Evolutionary conservation across 2,888 invertebrate species (phyloP), one percentile per base, ranked within the genome.

Genomic region (Ecdyonurus torrentis): DNA sequence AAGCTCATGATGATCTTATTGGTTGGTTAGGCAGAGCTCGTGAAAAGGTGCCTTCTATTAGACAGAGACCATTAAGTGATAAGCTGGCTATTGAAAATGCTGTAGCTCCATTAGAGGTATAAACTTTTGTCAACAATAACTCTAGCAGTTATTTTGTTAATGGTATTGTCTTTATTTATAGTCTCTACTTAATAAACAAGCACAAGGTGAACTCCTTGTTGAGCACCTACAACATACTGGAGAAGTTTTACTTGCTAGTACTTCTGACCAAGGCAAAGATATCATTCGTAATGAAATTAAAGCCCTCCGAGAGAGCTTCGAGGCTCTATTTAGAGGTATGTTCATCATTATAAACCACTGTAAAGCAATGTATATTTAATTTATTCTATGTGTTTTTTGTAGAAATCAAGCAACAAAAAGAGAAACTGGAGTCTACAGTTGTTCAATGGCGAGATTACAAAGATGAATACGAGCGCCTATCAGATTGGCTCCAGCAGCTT

Each of bases 401-500:
- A 75, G 92, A 93, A 71, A 86, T 94, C 50, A 84, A 86, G 70
- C 83, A 88, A 69, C 91, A 92, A 72, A 91, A 92, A 71, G 86
- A 85, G 68, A 87, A 89, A 72, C 74, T 94, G 22, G 91, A 91
- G 75, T 82, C 83, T 1, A 90, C 87, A 2, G 83, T 92, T 64
- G 80, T 81, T 62, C 89, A 91, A 70, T 91, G 92, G 89, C 82
- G 91, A 63, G 89, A 91, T 65, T 94, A 90, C 76, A 93, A 93
- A 74, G 93, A 93, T 71, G 93, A 94, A 74, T 92, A 90, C 71
- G 93, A 94, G 73, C 82, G 90, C 65, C 76, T 94, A 19, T 91
- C 91, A 61, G 93, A 94, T 73, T 94, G 93, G 93, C 74, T 94
- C 25, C 93, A 93, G 71, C 92, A 93, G 73, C 90, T 90, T 70